Conservation (phyloP, 2,888 invertebrate species). For the Omphaloscelis lunosa region DNA sequence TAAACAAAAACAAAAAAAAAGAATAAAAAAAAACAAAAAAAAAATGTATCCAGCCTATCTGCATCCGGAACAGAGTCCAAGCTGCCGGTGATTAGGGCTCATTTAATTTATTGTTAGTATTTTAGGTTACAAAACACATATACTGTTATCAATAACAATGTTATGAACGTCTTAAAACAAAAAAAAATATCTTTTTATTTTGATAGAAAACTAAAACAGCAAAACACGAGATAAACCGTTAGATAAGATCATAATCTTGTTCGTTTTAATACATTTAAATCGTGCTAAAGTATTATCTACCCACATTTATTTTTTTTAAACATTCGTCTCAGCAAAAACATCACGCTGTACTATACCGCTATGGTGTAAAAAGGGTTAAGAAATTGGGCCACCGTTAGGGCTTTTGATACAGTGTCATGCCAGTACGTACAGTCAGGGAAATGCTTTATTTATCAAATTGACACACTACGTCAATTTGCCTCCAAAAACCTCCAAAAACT, state of each 20-base stretch:
- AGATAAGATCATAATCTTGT: conserved; percentile 14
- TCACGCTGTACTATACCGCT: background rate
- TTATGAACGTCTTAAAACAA: background rate
- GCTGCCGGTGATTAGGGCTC: too few relatives aligned
- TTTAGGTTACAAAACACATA: background rate
- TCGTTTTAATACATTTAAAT: conserved; percentile 1
- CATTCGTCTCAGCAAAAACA: background rate
- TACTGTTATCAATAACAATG: too few relatives aligned
- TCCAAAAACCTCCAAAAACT: background rate
- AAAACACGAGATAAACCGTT: conserved; percentile 25
- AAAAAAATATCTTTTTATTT: conserved; percentile 1
- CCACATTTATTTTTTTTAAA: background rate
- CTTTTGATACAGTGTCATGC: background rate
- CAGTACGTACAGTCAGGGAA: background rate
- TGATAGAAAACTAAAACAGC: background rate
- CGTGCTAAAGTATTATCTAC: background rate
- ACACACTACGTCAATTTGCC: background rate
- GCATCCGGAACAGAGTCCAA: too few relatives aligned
- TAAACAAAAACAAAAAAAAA: too few relatives aligned
- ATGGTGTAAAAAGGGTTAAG: background rate
- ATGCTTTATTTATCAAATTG: background rate
- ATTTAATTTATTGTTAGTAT: background rate
- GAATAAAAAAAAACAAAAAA: too few relatives aligned
- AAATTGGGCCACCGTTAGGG: background rate
- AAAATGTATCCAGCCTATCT: too few relatives aligned